Evolutionary conservation across 2,888 invertebrate species (phyloP), one percentile per base, ranked within the genome.

Genomic region (Pollenia amentaria): DNA sequence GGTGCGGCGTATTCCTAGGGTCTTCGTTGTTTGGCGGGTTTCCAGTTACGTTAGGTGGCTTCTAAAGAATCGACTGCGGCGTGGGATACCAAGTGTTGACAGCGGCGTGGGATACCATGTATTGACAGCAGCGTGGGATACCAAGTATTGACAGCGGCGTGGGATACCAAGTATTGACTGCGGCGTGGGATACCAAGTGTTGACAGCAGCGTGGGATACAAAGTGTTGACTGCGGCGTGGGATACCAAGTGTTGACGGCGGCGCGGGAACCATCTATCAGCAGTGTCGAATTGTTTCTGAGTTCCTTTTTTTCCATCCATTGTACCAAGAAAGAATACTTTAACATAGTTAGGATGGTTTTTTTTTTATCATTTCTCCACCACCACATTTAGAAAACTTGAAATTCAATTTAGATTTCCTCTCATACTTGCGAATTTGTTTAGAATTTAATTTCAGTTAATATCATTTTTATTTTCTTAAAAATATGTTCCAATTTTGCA

Each of bases 191-290:
- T 62, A 8, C 88, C 72, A 84, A 84, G 84, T 65, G 1, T 80
- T 29, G 90, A 90, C 88, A n/a, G 89, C 90, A n/a, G 90, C 91
- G 91, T 11, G 91, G 91, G 91, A 91, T 73, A 9, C 51, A 44
- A 88, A 76, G 84, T 55, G 14, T 72, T 51, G 89, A 89, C 89
- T 4, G 89, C 89, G 11, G 88, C 88, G 89, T 3, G 88, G 88
- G 89, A 89, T 75, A n/a, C 64, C 65, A 88, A 78, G 79, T 38
- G 83, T 62, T 80, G 86, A 88, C 89, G 7, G 89, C 90, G 29
- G 89, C 90, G 90, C 11, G 89, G 90, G 89, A 90, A 16, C 76
- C 53, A 55, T 18, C 42, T 42, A 89, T 89, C 87, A 14, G 87
- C 88, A 29, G 88, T 88, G 89, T 48, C 84, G 87, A 88, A 8